These are phyloP conservation scores for Cyclophora albipunctata DNA, from an alignment of 2,888 invertebrate species.

Conservation along the genomic window DNA sequence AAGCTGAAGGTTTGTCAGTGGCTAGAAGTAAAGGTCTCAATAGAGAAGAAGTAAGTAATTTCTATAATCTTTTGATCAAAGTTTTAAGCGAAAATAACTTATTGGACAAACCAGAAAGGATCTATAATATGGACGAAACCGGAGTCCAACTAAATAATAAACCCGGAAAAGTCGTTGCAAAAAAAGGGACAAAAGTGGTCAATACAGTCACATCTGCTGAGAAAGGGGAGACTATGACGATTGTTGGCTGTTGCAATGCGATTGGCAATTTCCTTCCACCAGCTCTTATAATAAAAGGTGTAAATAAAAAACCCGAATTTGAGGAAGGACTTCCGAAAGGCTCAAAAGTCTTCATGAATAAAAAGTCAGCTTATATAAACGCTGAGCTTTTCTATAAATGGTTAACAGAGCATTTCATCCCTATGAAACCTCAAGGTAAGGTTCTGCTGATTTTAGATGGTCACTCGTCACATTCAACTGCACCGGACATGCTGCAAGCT, in stretches of 20 bases:
- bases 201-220: slow-evolving; percentile 30
- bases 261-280: slow-evolving; percentile 23
- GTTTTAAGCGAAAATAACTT: slow-evolving; percentile 8
- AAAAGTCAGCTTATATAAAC: slow-evolving; percentile 16
- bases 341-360: slow-evolving; percentile 10
- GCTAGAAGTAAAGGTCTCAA: slow-evolving; percentile 2
- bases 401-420: slow-evolving; percentile 12
- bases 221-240: slow-evolving; percentile 30
- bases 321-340: slow-evolving; percentile 17
- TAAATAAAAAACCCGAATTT: slow-evolving; percentile 11
- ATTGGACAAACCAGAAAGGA: slow-evolving; percentile 7
- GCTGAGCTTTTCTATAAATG: slow-evolving; percentile 12
- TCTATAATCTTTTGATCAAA: slow-evolving; percentile 10
- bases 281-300: slow-evolving; percentile 11
- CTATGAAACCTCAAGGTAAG: slow-evolving; percentile 13
- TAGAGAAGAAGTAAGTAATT: slow-evolving; percentile 7
- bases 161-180: slow-evolving; percentile 15
- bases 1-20: no score
- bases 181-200: slow-evolving; percentile 23
- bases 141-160: slow-evolving; percentile 16
- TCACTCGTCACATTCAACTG: slow-evolving; percentile 6
- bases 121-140: slow-evolving; percentile 21
- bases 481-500: slow-evolving; percentile 14
- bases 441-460: slow-evolving; percentile 7
- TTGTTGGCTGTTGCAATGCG: slow-evolving; percentile 37